Conservation (phyloP, 53 echinoderm and acorn worm genomes). For the Patiria pectinifera region DNA sequence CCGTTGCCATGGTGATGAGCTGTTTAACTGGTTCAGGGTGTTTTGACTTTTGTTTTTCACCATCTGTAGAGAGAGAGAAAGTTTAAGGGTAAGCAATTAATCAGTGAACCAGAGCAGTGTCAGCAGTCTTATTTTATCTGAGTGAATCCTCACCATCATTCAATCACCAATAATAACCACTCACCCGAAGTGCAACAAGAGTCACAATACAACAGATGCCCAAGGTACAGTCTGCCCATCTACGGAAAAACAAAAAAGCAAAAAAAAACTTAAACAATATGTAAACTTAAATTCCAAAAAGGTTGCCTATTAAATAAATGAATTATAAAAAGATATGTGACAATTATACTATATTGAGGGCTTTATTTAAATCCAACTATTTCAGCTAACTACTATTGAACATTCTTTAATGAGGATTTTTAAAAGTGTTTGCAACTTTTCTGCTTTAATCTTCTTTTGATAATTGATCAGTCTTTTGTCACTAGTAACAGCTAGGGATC, state of each 20-base stretch:
- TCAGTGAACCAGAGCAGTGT: too few species aligned
- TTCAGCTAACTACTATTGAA: background rate
- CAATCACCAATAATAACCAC: background rate
- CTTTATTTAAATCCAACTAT: background rate
- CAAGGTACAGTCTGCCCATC: conserved; percentile 80
- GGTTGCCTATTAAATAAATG: background rate
- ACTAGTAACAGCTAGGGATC: too few species aligned
- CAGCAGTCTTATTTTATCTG: too few species aligned
- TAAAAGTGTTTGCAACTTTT: background rate
- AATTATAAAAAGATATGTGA: background rate
- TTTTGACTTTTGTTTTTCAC: conserved; percentile 78
- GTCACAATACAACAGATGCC: conserved; percentile 79
- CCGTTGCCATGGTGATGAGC: conserved; percentile 58
- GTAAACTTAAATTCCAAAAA: background rate
- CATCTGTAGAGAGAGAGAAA: conserved; percentile 53
- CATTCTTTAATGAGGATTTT: background rate
- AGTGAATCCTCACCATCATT: background rate
- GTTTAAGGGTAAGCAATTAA: too few species aligned
- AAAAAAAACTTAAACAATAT: background rate
- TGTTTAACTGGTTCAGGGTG: conserved; percentile 62
- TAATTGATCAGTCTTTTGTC: background rate
- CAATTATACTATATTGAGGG: too few species aligned
- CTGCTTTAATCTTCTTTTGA: background rate
- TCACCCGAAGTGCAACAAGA: conserved; percentile 79
- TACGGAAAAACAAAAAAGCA: background rate